Percentiles rank a stretch among this genome's conserved stretches.
Evolutionary conservation across 2,113 vertebrate species (phyloP).

Genomic region (Neomonachus schauinslandi): DNA sequence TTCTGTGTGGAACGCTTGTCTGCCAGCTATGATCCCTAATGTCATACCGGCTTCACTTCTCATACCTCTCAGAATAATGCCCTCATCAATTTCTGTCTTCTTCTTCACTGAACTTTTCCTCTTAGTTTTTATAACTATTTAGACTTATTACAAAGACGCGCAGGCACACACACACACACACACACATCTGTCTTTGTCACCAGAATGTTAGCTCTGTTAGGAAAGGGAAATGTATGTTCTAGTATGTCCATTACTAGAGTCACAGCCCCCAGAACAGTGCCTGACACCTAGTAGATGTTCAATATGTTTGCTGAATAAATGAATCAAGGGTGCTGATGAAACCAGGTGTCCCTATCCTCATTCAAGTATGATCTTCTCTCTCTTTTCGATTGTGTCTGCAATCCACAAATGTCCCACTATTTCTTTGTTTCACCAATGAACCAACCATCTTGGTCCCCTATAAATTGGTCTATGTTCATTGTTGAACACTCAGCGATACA

Average conservation of each 20-base stretch:
- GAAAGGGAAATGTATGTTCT: background rate
- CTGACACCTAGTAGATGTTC: background rate
- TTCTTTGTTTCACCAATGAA: background rate
- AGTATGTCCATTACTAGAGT: background rate
- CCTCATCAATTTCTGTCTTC: background rate
- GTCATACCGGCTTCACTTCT: background rate
- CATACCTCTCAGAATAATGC: background rate
- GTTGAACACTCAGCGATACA: background rate
- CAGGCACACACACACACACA: background rate
- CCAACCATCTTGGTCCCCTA: background rate
- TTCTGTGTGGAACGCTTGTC: background rate
- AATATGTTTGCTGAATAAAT: background rate
- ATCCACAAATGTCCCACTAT: background rate
- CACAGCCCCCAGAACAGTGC: background rate
- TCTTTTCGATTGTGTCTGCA: background rate
- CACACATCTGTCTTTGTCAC: background rate
- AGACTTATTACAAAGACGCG: background rate
- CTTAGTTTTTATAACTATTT: background rate
- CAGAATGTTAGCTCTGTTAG: background rate
- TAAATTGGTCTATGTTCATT: background rate
- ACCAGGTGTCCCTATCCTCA: background rate
- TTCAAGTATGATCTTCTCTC: background rate
- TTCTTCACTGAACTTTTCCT: background rate
- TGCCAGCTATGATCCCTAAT: background rate
- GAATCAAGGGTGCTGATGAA: background rate